Evolutionary conservation across 53 echinoderm and acorn worm genomes (phyloP).

Genomic region (Glandiceps talaboti): DNA sequence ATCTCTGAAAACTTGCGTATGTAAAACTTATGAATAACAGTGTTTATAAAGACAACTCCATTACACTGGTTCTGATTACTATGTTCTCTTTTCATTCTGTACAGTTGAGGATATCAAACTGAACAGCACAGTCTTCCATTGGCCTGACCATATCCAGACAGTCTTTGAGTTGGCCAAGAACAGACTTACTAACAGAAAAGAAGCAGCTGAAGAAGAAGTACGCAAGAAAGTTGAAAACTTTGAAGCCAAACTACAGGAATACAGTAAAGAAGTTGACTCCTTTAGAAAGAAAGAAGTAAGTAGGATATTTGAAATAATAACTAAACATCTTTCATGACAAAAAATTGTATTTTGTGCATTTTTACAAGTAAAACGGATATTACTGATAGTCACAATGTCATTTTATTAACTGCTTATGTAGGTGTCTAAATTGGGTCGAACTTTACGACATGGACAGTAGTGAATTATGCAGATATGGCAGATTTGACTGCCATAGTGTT

Average conservation of each 20-base stretch:
- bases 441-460: too few relatives aligned
- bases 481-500: not conserved
- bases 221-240: slow-evolving; percentile 76
- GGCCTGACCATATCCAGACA: slow-evolving; percentile 98
- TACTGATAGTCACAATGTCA: too few relatives aligned
- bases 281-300: slow-evolving; percentile 95
- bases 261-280: slow-evolving; percentile 81
- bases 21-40: too few relatives aligned
- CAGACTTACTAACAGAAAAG: slow-evolving; percentile 69
- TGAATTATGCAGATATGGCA: not conserved
- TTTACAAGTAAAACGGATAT: too few relatives aligned
- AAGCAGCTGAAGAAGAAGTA: slow-evolving; percentile 94
- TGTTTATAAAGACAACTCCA: too few relatives aligned
- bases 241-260: slow-evolving; percentile 90
- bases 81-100: not conserved
- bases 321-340: too few relatives aligned
- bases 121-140: slow-evolving; percentile 99
- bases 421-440: too few relatives aligned
- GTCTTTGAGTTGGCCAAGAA: slow-evolving; percentile 91
- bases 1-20: too few relatives aligned
- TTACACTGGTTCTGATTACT: too few relatives aligned
- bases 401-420: too few relatives aligned
- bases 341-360: too few relatives aligned
- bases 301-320: too few relatives aligned
- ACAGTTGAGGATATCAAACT: slow-evolving; percentile 96